Base-by-base conservation (phyloP, 2,888 invertebrate species). In the Diaprepes abbreviatus region DNA sequence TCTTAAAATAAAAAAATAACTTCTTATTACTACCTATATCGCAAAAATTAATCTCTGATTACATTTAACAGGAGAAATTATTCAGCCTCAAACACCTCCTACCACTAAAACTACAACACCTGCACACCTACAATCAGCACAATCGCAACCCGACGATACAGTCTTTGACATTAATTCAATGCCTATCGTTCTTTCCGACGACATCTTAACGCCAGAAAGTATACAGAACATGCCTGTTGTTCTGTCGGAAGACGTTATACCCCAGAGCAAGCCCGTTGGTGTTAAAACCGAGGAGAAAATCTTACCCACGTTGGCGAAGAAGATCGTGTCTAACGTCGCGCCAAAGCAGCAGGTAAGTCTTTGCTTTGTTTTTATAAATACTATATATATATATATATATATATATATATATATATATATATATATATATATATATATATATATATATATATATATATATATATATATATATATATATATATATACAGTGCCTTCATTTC, bases 141-240 rank as follows among this genome's bases (percentile, higher is more conserved):
- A 24, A 35, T 4, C 28, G 6, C 74, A 72, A 50, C 40, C 70
- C 6, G 77, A 79, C 55, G 88, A 88, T 71, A 79, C 85, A 65
- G 83, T 89, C 72, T 89, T 92, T 73, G 92, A 93, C 79, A 92
- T 92, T 33, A 90, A 91, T 81, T 91, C 91, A 1, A 92, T 92
- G 91, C 92, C 92, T 1, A 90, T 92, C 71, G 91, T 92, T 2
- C 81, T 92, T 40, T 90, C 90, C 31, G 92, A 92, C 74, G 91
- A 92, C 75, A 87, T 90, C 38, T 82, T 91, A 66, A 90, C 90
- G 0, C 88, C 91, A 0, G 91, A 91, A 78, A 89, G 84, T 76
- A 89, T 91, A 58, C 90, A 91, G 75, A 90, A 89, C 78, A 71
- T 71, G 72, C 70, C 72, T 10, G 71, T 69, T 21, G 67, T 73